These are phyloP conservation scores for Eupleurogrammus muticus DNA, from an alignment of 2,797 vertebrate genomes.

Conservation along the genomic window DNA sequence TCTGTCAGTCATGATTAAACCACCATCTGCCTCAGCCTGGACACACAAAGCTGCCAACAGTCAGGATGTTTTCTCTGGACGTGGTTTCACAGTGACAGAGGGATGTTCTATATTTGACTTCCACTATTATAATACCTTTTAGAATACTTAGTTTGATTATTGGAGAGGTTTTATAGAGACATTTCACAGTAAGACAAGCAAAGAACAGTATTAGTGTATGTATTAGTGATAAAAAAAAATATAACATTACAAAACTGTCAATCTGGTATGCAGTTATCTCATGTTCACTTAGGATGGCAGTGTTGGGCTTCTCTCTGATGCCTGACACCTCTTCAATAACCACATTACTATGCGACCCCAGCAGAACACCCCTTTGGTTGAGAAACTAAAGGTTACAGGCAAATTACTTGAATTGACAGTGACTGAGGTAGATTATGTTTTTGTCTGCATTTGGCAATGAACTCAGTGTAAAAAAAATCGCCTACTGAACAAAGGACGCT, in stretches of 20 bases:
- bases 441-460: neutral
- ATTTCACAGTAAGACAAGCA: neutral
- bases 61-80: slow-evolving; percentile 6
- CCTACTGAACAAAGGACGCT: neutral
- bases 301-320: slow-evolving; percentile 2
- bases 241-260: too few relatives aligned
- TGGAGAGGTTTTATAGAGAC: neutral
- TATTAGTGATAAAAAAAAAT: neutral
- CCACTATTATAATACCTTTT: neutral
- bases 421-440: neutral
- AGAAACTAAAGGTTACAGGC: neutral
- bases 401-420: neutral
- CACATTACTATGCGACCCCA: neutral
- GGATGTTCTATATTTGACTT: neutral
- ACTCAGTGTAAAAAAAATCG: neutral
- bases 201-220: neutral
- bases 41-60: slow-evolving; percentile 7
- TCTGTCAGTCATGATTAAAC: slow-evolving; percentile 21
- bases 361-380: neutral
- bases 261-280: accelerated
- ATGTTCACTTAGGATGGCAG: slow-evolving; percentile 37
- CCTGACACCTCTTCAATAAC: neutral
- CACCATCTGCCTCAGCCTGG: slow-evolving; percentile 23
- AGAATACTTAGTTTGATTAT: neutral
- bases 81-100: neutral